Percentiles rank a stretch among this genome's conserved stretches.
These are phyloP conservation scores for Acipenser transmontanus DNA, from an alignment of 2,797 vertebrate genomes.

Conservation along the genomic window DNA sequence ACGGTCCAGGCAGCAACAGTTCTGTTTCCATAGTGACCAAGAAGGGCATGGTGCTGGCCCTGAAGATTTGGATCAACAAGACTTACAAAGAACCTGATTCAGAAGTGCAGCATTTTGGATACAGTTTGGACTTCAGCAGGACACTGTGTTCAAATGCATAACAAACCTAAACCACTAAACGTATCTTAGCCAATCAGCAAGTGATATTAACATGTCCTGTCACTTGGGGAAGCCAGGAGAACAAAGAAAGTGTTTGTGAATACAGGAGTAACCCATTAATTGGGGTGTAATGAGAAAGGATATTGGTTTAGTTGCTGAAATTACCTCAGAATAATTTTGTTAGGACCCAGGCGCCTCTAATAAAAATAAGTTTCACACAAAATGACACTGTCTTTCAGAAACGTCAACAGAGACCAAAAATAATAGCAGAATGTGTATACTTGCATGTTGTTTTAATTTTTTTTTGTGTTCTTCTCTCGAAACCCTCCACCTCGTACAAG, in stretches of 20 bases:
- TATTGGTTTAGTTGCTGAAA: constrained; percentile 45
- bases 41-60: constrained; percentile 48
- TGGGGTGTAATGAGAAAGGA: constrained; percentile 44
- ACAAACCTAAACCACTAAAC: constrained; percentile 34
- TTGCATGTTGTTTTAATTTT: constrained; percentile 8
- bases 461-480: constrained; percentile 1
- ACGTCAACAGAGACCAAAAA: constrained; percentile 18
- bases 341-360: constrained; percentile 36
- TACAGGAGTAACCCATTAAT: constrained; percentile 42
- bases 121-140: constrained; percentile 49
- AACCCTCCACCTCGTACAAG: background rate
- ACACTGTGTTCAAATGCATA: constrained; percentile 42
- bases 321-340: constrained; percentile 46
- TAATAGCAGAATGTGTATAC: background rate
- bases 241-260: constrained; percentile 58
- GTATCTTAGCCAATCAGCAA: constrained; percentile 55
- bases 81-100: constrained; percentile 71
- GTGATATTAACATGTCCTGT: constrained; percentile 63
- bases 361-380: constrained; percentile 28
- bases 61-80: constrained; percentile 60
- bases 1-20: constrained; percentile 42
- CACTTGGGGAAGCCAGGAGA: constrained; percentile 40
- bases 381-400: constrained; percentile 24
- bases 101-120: constrained; percentile 44
- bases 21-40: constrained; percentile 52